Evolutionary conservation across 2,113 vertebrate genomes (phyloP), one percentile per base, ranked within the genome.

Genomic region (Egretta garzetta): DNA sequence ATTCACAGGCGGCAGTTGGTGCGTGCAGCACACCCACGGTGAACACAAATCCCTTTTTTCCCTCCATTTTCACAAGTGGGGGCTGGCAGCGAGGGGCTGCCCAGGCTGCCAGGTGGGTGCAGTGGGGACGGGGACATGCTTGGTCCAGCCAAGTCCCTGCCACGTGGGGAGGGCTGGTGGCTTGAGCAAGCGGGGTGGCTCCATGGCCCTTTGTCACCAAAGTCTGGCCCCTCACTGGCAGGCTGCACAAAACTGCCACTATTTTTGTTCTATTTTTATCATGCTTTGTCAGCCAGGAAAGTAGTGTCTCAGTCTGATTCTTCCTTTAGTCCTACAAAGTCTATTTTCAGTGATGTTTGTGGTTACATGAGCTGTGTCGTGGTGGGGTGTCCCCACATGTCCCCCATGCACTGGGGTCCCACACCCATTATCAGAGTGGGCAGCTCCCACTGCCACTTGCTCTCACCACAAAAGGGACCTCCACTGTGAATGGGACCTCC

Each of bases 401-500:
- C 18, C 15, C 50, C n/a, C 6, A 32, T 23, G 8, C 1, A 3
- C 77, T 45, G 71, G 50, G 32, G 22, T 71, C 64, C n/a, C 1
- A 2, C 1, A 1, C 17, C 12, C 0, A 0, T 52, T 43, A 43
- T 33, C 56, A 45, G 35, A 76, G 45, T 1, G 0, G 26, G 86
- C 39, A 72, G 17, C 45, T 23, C 43, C 0, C 0, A 1, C 41
- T 50, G 39, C 39, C 2, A 2, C 47, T 80, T 2, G 2, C 26
- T 41, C 60, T n/a, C 3, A 0, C 55, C 55, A 11, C 0, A 0
- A n/a, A 18, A 1, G 4, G 89, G 52, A 80, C 23, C 52, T 81
- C 9, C 9, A 14, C 33, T 12, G 4, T 2, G 2, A 37, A 33
- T 39, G 37, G 37, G 37, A 39, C 4, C 23, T 58, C 35, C 15